These are phyloP conservation scores for Brienomyrus brachyistius DNA, from an alignment of 2,113 vertebrate species.

Conservation along the genomic window DNA sequence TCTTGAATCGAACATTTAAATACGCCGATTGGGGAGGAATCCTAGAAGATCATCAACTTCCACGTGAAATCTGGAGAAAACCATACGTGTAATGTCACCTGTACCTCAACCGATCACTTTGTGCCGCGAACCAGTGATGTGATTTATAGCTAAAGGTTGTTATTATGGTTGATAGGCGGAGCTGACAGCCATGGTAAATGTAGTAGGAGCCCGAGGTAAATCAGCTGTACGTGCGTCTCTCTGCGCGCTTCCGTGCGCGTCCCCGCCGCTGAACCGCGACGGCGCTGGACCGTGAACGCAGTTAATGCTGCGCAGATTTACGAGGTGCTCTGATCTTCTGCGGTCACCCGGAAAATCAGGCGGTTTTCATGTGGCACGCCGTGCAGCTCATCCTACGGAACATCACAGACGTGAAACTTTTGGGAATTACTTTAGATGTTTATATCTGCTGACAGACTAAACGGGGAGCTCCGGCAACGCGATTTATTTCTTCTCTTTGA, in stretches of 20 bases:
- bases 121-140: not conserved
- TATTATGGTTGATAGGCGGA: not conserved
- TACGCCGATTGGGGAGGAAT: not conserved
- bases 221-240: not conserved
- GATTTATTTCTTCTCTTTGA: not conserved
- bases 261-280: not conserved
- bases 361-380: slow-evolving; percentile 10
- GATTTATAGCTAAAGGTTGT: slow-evolving; percentile 1
- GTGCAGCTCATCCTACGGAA: slow-evolving; percentile 36
- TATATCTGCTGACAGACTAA: not conserved
- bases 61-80: not conserved
- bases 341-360: not conserved
- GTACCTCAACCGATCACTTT: not conserved
- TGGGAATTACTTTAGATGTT: slow-evolving; percentile 47
- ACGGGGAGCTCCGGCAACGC: not conserved
- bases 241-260: not conserved
- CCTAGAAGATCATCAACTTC: not conserved
- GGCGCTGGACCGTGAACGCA: not conserved
- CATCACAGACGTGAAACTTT: slow-evolving; percentile 41
- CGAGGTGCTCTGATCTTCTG: not conserved
- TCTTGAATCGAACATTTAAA: not conserved
- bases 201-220: not conserved
- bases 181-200: not conserved
- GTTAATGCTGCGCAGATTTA: not conserved
- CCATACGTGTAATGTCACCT: not conserved